Evolutionary conservation across 2,797 vertebrate genomes (phyloP), one percentile per base, ranked within the genome.

Genomic region (Hybognathus amarus): DNA sequence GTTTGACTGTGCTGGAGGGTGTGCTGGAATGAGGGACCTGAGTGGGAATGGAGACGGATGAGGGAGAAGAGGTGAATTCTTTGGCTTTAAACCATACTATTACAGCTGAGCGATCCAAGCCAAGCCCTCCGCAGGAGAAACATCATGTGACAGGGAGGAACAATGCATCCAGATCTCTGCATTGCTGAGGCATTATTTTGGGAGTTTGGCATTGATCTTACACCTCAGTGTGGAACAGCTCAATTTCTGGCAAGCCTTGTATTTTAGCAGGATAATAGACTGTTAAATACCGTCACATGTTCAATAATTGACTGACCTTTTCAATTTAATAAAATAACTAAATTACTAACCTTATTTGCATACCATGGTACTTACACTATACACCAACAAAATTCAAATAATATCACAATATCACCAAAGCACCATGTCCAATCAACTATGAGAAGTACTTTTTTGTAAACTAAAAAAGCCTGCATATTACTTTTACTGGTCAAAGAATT

Each of bases 41-140:
- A 74, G 42, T 56, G 61, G 30, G 33, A 79, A 79, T 82, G 79
- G 85, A 76, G 59, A 71, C 17, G 7, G 12, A 77, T 36, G 70
- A 54, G 52, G 40, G 40, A 59, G 80, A 78, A 40, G 36, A 75
- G 54, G 74, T 59, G 27, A 79, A 71, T 85, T 79, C 75, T 87
- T 85, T 82, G 83, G 85, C 81, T 87, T 68, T 78, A 77, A 79
- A 85, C 78, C 47, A 74, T 83, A 80, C 82, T 70, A 85, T 83
- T 85, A 88, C 76, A 82, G 76, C 71, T 45, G 68, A 69, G 69
- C 27, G 42, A 77, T 77, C 27, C 3, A 24, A 83, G 85, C 83
- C 78, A 87, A 84, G 74, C 50, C 71, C 61, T 84, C 78, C 15
- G 11, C 33, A 70, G 54, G 64, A 87, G 82, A 77, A 77, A 70